Evolutionary conservation across 2,113 vertebrate genomes (phyloP).

Genomic region (Ptilorrhoa leucosticta): DNA sequence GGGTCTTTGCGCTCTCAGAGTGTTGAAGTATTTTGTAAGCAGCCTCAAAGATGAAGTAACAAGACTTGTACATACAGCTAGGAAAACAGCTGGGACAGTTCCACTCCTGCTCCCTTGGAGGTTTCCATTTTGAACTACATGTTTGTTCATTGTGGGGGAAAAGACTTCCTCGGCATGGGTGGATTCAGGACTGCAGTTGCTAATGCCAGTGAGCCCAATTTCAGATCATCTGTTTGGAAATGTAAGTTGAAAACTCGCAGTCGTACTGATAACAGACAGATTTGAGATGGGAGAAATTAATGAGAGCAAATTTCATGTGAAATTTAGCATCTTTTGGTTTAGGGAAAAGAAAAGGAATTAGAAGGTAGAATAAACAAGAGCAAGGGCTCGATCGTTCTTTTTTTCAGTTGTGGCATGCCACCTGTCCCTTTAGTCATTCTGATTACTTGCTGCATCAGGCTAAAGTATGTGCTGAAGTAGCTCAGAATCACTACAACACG

Average conservation of each 20-base stretch:
- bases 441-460: not conserved
- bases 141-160: not conserved
- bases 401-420: not conserved
- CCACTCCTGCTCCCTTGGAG: not conserved
- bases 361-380: not conserved
- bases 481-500: not conserved
- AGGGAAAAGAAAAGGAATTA: not conserved
- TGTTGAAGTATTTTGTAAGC: not conserved
- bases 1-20: not conserved
- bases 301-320: not conserved
- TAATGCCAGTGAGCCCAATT: not conserved
- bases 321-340: not conserved
- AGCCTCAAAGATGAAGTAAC: not conserved
- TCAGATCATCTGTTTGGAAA: not conserved
- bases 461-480: conserved; percentile 13
- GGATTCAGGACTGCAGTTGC: not conserved
- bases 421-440: not conserved
- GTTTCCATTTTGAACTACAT: not conserved
- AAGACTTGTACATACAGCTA: not conserved
- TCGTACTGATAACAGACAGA: not conserved
- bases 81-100: not conserved
- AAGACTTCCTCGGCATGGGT: not conserved
- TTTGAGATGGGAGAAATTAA: not conserved
- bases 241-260: not conserved
- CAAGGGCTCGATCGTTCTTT: not conserved